Evolutionary conservation across 2,797 vertebrate genomes (phyloP), one percentile per base, ranked within the genome.

Genomic region (Molossus molossus): DNA sequence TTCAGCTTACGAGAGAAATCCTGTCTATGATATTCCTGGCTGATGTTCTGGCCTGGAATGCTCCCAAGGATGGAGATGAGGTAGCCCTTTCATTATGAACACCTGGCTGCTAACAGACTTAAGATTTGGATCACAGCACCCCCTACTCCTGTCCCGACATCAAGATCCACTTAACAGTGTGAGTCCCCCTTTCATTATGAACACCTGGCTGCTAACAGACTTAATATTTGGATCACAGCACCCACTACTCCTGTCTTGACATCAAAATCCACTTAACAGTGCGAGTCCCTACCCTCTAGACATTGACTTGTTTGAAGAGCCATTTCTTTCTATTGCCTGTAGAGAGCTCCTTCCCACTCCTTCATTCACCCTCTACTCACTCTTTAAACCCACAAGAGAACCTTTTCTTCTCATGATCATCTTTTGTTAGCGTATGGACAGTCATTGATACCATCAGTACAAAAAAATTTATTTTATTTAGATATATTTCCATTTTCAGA

Each of bases 381-480:
- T 86, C 27, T 73, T 90, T 79, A 55, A 4, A 65, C 18, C 4
- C 45, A 62, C 1, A 64, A 75, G 53, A 77, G 25, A 87, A 81
- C 5, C 17, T 40, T 50, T 87, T 79, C 45, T 77, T 82, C 20
- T 89, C 18, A 21, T 21, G 14, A 79, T 17, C 13, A 23, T 86
- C 76, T 58, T 50, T 62, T 21, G n/a, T 87, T 72, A 72, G 25
- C n/a, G 20, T 87, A 67, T 50, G 1, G 27, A 53, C 1, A 55
- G 20, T 80, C 37, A 76, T 2, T 79, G 82, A 29, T 57, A 50
- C n/a, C 48, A 25, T 37, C 20, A 45, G 13, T 21, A 80, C n/a
- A 82, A 23, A 12, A 65, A 53, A 77, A 60, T 7, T 73, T 87
- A 73, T 81, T 94, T 90, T 92, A 89, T n/a, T 88, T 87, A 70